Base-by-base conservation (phyloP, 2,797 vertebrate genomes). In the Sparidentex hasta region DNA sequence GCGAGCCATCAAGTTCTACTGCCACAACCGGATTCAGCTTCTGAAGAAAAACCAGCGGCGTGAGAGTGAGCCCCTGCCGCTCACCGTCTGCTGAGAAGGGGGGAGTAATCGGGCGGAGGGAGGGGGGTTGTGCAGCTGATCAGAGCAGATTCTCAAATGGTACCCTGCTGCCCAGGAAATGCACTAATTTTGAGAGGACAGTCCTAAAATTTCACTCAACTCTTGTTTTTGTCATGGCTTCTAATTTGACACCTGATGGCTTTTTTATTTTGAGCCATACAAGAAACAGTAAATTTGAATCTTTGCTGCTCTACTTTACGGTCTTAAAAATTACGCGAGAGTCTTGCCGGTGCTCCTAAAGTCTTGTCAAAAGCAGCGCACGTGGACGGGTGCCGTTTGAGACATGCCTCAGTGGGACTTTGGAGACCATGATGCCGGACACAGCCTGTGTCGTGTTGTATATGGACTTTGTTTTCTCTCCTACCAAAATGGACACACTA, bases 11-110 rank as follows among this genome's bases (percentile, higher is more conserved):
- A 96, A 96, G 81, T 96, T 96, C 88, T 96, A 96, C 88, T 96
- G 95, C 87, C 96, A 96, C 93, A 96, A 96, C 81, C 96, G 96
- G 81, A 96, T 96, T 58, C 96, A 96, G 89, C 91, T 96, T 86
- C 88, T 96, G 71, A 96, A 96, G 90, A 96, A 96, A 73, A 96
- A 94, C 73, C 94, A 95, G 92, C 92, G 92, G 63, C 92, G 95
- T 1, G 94, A 94, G 52, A 87, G 64, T 20, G 90, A 93, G 17
- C 93, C 91, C 0, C 85, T 71, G 72, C 82, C 92, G 3, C 88
- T 95, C 47, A 88, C 85, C 0, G 92, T 95, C 64, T 96, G 94
- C 92, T 95, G 90, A 95, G 83, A 29, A 29, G 25, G 7, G 33
- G 3, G 50, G 12, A 20, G 64, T 8, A 1, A 50, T 7, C 1